Evolutionary conservation across 2,888 invertebrate genomes (phyloP).

Genomic region (Drosophila formosana): DNA sequence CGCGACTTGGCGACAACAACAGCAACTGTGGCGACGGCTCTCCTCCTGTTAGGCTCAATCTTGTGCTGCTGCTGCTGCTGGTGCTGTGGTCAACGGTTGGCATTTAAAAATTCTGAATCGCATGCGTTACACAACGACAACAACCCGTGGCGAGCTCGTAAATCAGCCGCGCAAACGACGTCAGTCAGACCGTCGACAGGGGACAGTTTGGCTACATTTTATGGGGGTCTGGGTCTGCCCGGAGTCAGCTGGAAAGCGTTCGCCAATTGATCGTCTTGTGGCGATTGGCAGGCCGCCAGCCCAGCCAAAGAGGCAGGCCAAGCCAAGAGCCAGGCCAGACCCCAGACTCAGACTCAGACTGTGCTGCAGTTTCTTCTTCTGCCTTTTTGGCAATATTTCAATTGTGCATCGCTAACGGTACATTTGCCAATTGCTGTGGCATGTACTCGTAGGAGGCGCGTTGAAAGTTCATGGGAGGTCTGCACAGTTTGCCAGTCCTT

Average conservation of each 20-base stretch:
- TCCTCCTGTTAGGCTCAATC: slow-evolving; percentile 31
- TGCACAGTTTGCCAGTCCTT: slow-evolving; percentile 18
- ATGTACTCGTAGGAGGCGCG: slow-evolving; percentile 62
- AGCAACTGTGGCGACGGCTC: slow-evolving; percentile 34
- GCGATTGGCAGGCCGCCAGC: slow-evolving; percentile 70
- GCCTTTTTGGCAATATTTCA: slow-evolving; percentile 69
- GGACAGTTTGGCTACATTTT: slow-evolving; percentile 28
- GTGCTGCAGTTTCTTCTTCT: slow-evolving; percentile 55
- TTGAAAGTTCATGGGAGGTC: slow-evolving; percentile 74
- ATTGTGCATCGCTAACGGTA: slow-evolving; percentile 77
- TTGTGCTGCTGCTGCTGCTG: slow-evolving; percentile 32
- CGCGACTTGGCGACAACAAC: slow-evolving; percentile 66
- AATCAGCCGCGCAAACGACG: slow-evolving; percentile 80
- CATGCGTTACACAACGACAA: slow-evolving; percentile 81
- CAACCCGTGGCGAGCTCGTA: slow-evolving; percentile 81
- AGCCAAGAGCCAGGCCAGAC: slow-evolving; percentile 2
- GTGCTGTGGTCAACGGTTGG: slow-evolving; percentile 72
- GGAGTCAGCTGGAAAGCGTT: slow-evolving; percentile 57
- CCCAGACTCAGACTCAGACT: slow-evolving; percentile 37
- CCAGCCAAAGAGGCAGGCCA: slow-evolving; percentile 17
- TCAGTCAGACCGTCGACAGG: slow-evolving; percentile 51
- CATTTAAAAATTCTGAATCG: slow-evolving; percentile 79
- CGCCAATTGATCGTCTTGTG: slow-evolving; percentile 75
- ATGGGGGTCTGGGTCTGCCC: slow-evolving; percentile 27
- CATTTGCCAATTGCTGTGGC: slow-evolving; percentile 52